Base-by-base conservation (phyloP, 2,113 vertebrate genomes). In the Trogon melanurus region DNA sequence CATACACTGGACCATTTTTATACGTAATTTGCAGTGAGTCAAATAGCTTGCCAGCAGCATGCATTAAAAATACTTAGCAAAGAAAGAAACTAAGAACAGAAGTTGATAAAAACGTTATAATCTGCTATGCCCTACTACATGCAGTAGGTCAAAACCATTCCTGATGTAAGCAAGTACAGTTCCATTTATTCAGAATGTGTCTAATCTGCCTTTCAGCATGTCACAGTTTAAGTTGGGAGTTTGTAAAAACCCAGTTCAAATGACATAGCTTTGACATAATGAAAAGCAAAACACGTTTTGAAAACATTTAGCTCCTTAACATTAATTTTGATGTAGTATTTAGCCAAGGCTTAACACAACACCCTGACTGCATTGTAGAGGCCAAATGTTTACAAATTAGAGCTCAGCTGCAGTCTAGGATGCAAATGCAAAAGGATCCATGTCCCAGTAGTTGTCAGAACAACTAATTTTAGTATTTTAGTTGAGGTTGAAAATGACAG, bases 1-100 rank as follows among this genome's bases (percentile, higher is more conserved):
- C 89, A 94, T 85, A 95, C 79, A 93, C 79, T 88, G 85, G 93
- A 88, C 57, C 78, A 82, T 93, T 93, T 85, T 89, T 5, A 51
- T 51, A 90, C 79, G 81, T 81, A 94, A 88, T 95, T 86, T 95
- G 85, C 72, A 95, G 75, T 0, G 17, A 96, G 81, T 81, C 95
- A 93, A 93, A 88, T 27, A 95, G 54, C 87, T 84, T 91, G 91
- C 95, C 81, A 88, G 81, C 45, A 95, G 89, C 76, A 85, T 23
- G 71, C 73, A 91, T 92, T 78, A 51, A 91, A 88, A 93, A 85
- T 53, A 88, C 22, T 62, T 50, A 9, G 84, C 36, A 91, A 91
- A 91, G 78, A 95, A 96, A 96, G 66, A 93, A 79, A 58, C 58
- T n/a, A 53, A 94, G 76, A 92, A 58, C n/a, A 88, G n/a, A 56